Evolutionary conservation across 2,113 vertebrate species (phyloP).

Genomic region (Boulengeromyrus knoepffleri): DNA sequence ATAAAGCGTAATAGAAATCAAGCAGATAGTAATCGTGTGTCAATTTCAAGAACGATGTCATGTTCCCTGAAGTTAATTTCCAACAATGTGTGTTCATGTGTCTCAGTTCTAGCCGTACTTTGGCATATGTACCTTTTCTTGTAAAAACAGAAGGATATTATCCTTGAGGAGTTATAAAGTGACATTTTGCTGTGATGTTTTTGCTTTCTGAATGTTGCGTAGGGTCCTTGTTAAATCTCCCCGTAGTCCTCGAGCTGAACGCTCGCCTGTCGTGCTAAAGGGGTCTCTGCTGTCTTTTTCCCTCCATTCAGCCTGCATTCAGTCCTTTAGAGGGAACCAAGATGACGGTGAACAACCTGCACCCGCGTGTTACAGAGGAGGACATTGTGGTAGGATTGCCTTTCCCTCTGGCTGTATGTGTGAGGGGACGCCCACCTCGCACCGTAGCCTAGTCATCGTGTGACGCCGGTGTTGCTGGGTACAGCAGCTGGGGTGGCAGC

Average conservation of each 20-base stretch:
- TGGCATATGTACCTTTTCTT: background rate
- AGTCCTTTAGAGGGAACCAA: conserved; percentile 96
- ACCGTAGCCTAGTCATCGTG: background rate
- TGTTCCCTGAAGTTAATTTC: background rate
- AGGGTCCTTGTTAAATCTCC: background rate
- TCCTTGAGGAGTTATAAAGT: background rate
- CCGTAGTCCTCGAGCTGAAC: background rate
- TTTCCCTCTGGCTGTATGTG: background rate
- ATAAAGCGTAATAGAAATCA: background rate
- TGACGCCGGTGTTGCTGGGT: background rate
- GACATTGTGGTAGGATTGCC: conserved; percentile 86
- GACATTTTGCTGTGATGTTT: background rate
- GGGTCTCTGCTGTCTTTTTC: background rate
- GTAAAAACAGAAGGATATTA: background rate
- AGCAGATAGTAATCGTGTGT: background rate
- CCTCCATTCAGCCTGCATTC: conserved; percentile 62
- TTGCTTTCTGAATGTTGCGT: background rate
- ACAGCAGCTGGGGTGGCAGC: background rate
- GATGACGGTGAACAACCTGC: conserved; percentile 95
- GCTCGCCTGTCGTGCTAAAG: background rate
- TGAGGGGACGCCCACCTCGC: background rate
- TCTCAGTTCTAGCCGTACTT: background rate
- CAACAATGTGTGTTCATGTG: background rate
- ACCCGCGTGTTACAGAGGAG: conserved; percentile 93
- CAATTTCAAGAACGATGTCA: background rate